Evolutionary conservation across 2,113 vertebrate genomes (phyloP), one percentile per base, ranked within the genome.

Genomic region (Carassius gibelio): DNA sequence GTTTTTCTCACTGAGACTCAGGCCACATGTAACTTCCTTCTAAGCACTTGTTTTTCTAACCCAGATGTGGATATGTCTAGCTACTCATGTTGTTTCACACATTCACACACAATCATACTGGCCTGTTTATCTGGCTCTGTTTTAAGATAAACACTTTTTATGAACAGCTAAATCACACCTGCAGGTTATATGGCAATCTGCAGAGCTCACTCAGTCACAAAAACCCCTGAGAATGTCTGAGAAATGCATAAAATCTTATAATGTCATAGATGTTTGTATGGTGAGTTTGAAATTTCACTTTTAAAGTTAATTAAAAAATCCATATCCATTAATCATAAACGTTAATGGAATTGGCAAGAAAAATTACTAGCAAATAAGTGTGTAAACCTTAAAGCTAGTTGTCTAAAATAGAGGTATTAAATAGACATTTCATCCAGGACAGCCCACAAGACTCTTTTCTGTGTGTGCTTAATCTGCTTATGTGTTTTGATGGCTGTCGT

Each of bases 401-500:
- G 9, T 77, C 14, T n/a, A 34, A 57, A 57, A 77, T 57, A 36
- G 38, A 42, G 19, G 3, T 72, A 42, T 10, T n/a, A 72, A n/a
- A 34, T 36, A 57, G 17, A 57, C 52, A 57, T 57, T 59, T 59
- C 19, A 59, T 21, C 17, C 55, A 21, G 26, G 8, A 30, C 50
- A 9, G 8, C 26, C 52, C 1, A 59, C 10, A 79, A 61, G 34
- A 61, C 57, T 79, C 34, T 62, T 1, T 79, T 64, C 36, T 19
- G 14, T 64, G 38, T 62, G 6, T 45, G 45, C 64, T 21, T 52
- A 15, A n/a, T 62, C 3, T 45, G 45, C 64, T 21, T 52, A 15
- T 69, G 34, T 72, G 81, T 59, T 71, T 83, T 59, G 34, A 42
- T 72, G 68, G 34, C 68, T 72, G 66, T 59, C 52, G 72, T 45